Conservation (phyloP, 35 echinoderm and acorn worm species). For the Hemicentrotus pulcherrimus region DNA sequence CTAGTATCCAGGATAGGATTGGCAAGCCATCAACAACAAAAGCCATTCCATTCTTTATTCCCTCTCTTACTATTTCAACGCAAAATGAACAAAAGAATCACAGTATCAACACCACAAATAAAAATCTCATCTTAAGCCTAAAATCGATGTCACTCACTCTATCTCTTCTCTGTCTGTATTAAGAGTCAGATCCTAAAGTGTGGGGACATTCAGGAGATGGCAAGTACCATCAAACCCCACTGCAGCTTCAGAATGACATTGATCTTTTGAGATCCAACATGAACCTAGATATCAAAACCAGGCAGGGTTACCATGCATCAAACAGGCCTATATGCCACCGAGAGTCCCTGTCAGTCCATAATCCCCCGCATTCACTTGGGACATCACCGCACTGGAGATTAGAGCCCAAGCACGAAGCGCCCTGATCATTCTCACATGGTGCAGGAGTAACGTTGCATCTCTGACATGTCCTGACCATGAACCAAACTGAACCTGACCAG, state of each 20-base stretch:
- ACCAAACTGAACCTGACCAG: background rate
- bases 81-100: too few species aligned
- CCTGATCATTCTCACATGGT: slow-evolving; percentile 10
- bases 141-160: too few species aligned
- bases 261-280: background rate
- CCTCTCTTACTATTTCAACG: too few species aligned
- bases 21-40: background rate
- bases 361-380: background rate
- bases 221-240: background rate
- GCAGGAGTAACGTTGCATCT: background rate
- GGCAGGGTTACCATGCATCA: background rate
- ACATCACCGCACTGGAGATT: background rate
- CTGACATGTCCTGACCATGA: background rate
- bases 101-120: too few species aligned
- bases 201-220: background rate
- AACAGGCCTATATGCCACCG: background rate
- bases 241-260: background rate
- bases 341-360: background rate
- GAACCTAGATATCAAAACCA: background rate
- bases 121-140: too few species aligned
- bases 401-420: background rate
- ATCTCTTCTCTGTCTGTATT: too few species aligned
- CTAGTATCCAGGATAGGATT: background rate
- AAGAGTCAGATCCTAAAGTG: background rate
- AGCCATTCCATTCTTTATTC: background rate